Conservation (phyloP, 2,113 vertebrate genomes). For the Elgaria multicarinata region DNA sequence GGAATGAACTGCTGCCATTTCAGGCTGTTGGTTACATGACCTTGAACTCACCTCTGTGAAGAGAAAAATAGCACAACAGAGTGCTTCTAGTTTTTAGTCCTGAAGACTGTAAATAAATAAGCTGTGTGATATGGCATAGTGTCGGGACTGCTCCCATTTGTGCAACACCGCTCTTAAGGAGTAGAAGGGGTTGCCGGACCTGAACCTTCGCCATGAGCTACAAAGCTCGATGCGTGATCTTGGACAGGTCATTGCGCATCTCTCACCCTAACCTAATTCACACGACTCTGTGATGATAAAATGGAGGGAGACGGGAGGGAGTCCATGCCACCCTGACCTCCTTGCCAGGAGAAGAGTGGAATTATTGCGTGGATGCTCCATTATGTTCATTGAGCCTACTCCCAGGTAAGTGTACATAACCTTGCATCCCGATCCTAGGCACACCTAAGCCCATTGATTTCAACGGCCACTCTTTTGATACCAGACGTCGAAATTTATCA, state of each 20-base stretch:
- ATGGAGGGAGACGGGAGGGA: neutral
- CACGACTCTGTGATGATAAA: neutral
- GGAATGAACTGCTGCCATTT: no score
- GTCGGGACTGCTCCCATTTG: no score
- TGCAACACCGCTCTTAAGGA: no score
- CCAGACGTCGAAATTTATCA: neutral
- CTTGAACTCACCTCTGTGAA: neutral
- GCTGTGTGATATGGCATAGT: no score
- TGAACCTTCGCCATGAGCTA: no score
- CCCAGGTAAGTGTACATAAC: neutral
- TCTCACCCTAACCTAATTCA: neutral
- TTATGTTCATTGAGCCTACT: neutral
- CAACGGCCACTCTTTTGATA: neutral
- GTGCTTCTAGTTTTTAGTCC: no score
- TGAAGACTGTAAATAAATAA: no score
- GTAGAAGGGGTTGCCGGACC: no score
- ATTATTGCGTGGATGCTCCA: neutral
- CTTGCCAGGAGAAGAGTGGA: neutral
- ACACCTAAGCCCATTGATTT: neutral
- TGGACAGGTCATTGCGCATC: no score
- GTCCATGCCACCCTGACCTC: neutral
- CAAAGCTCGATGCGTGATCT: no score
- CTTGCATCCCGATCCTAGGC: neutral
- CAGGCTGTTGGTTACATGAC: neutral
- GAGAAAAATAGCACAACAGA: neutral